Evolutionary conservation across 2,888 invertebrate genomes (phyloP), one percentile per base, ranked within the genome.

Genomic region (Pediacus dermestoides): DNA sequence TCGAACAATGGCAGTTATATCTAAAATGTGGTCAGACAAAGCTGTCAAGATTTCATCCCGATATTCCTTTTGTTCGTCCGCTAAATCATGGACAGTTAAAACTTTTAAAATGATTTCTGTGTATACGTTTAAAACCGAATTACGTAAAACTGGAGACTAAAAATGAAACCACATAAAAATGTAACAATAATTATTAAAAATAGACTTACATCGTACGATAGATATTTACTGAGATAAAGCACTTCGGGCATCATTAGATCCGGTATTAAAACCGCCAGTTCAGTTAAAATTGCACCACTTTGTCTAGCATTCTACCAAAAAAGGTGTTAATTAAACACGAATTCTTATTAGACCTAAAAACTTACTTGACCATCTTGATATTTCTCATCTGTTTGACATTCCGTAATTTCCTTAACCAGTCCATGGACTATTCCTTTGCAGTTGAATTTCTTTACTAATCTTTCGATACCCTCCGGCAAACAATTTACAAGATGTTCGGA

Each of bases 1-100:
- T 13, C 96, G 74, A 0, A 93, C 93, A 61, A 86, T 85, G 0
- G 92, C 88, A 30, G 91, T 83, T 2, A 77, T 67, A 62, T 97
- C 96, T 48, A 83, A 78, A 35, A 93, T 77, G 62, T 95, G 94
- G 23, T 88, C 85, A 57, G 83, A 75, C 9, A 95, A 68, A 60
- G 81, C 78, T 36, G 85, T 82, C 2, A 95, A 74, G 57, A 92
- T 85, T 53, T 86, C 82, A 62, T 93, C 87, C 2, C 92, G 75
- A 28, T 48, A 57, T 16, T 57, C 50, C 13, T 34, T 48, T 28
- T 61, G 48, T 27, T 60, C 57, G 1, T 55, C 53, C 3, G 39
- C 48, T 3, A 61, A 39, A 70, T 82, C 78, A 54, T 88, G 87
- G 16, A 82, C 82, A 4, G 81, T 81, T 2, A 93, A 71, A 52